phyloP scores from a whole-genome alignment of 2,888 invertebrate genomes.

The Orthosia incerta region DNA sequence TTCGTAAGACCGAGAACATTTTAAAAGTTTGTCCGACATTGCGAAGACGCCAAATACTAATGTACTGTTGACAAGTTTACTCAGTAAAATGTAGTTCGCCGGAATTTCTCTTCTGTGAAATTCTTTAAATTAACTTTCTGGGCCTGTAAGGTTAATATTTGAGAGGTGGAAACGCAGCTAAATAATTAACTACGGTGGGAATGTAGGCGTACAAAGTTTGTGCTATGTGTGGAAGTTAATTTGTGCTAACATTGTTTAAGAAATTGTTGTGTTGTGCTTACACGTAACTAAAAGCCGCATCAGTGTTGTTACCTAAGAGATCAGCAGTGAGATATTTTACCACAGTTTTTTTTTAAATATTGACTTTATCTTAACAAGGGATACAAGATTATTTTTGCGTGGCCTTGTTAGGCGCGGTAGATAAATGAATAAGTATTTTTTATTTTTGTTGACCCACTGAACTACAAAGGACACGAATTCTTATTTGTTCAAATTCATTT shows the following conservation, averaged over 20 bases:
- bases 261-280: slow-evolving; percentile 15
- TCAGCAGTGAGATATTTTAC: not conserved
- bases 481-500: no score
- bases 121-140: slow-evolving; percentile 40
- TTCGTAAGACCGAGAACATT: slow-evolving; percentile 33
- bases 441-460: no score
- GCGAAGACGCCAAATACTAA: slow-evolving; percentile 34
- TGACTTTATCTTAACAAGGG: not conserved
- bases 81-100: slow-evolving; percentile 35
- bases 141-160: slow-evolving; percentile 44
- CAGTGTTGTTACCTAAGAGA: not conserved
- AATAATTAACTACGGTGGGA: slow-evolving; percentile 50
- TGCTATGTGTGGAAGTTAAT: slow-evolving; percentile 21
- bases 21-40: slow-evolving; percentile 37
- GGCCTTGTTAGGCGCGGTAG: not conserved
- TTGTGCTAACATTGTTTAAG: slow-evolving; percentile 27
- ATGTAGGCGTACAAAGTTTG: slow-evolving; percentile 22
- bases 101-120: slow-evolving; percentile 13
- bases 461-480: no score
- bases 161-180: slow-evolving; percentile 39
- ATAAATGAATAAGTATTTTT: no score
- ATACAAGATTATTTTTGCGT: no score
- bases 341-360: not conserved
- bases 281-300: not conserved
- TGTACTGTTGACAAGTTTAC: slow-evolving; percentile 39